Percentiles rank a stretch among this genome's conserved stretches.
These are phyloP conservation scores for Noctua janthe DNA, from an alignment of 2,888 invertebrate species.

Conservation along the genomic window DNA sequence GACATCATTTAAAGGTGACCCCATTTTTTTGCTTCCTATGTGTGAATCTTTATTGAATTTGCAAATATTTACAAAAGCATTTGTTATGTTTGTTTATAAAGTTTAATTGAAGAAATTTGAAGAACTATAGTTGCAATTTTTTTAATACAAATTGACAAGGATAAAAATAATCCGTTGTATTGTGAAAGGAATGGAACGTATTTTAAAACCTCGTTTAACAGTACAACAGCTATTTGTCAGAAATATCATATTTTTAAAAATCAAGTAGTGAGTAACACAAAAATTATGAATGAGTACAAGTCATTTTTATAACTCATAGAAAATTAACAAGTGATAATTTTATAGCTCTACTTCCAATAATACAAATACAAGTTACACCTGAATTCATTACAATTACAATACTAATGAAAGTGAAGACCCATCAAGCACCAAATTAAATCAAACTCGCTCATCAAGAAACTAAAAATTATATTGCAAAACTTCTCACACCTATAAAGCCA, in stretches of 20 bases:
- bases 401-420: neutral
- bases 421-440: conserved; percentile 46
- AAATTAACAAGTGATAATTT: conserved; percentile 15
- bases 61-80: conserved; percentile 21
- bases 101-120: neutral
- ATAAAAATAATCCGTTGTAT: neutral
- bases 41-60: conserved; percentile 5
- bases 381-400: conserved; percentile 12
- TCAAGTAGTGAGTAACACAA: neutral
- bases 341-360: conserved; percentile 13
- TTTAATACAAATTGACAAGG: no score
- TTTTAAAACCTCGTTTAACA: neutral
- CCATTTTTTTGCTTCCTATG: conserved; percentile 65
- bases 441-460: conserved; percentile 68
- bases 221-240: neutral
- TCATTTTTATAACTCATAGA: neutral
- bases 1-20: conserved; percentile 62
- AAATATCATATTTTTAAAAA: neutral
- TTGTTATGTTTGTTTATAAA: neutral
- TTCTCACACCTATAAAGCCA: conserved; percentile 74
- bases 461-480: conserved; percentile 71
- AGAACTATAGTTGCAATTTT: neutral
- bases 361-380: conserved; percentile 27
- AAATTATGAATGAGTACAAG: neutral
- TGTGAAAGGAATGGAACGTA: neutral